phyloP scores from a whole-genome alignment of 2,113 vertebrate species.

The Candoia aspera region DNA sequence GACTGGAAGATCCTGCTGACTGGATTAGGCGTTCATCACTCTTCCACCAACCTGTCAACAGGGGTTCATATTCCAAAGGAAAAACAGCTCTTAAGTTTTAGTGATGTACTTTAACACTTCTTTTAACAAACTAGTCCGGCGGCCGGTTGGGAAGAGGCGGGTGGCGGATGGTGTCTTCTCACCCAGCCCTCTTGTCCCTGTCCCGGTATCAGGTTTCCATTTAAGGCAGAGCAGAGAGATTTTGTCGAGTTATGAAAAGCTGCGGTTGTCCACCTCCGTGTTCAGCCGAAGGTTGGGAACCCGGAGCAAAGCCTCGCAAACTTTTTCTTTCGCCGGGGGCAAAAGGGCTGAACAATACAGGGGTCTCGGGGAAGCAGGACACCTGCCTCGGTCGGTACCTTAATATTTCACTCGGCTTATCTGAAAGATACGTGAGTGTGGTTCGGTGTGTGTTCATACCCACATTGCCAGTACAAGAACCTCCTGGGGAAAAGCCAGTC shows the following conservation, averaged over 20 bases:
- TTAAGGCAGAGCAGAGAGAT: not conserved
- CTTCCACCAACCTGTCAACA: constrained; percentile 80
- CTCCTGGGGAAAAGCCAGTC: not conserved
- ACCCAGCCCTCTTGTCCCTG: not conserved
- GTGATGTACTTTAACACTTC: constrained; percentile 57
- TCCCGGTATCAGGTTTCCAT: not conserved
- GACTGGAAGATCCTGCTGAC: constrained; percentile 86
- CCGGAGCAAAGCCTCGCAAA: not conserved
- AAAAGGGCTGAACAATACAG: not conserved
- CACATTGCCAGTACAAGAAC: not conserved
- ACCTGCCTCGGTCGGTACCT: not conserved
- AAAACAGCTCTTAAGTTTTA: constrained; percentile 62
- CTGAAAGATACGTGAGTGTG: not conserved
- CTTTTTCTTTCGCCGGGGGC: not conserved
- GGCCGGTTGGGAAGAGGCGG: not conserved
- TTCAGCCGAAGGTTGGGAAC: not conserved
- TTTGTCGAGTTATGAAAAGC: not conserved
- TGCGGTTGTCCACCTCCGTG: not conserved
- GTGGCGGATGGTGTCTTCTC: constrained; percentile 11
- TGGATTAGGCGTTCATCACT: constrained; percentile 82
- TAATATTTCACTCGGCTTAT: not conserved
- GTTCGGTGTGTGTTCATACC: not conserved
- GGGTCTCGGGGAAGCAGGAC: not conserved
- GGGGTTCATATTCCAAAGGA: constrained; percentile 49
- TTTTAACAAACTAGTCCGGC: constrained; percentile 34